Percentiles rank a stretch among this genome's conserved stretches.
phyloP scores from a whole-genome alignment of 2,113 vertebrate species.

The Arothron firmamentum region DNA sequence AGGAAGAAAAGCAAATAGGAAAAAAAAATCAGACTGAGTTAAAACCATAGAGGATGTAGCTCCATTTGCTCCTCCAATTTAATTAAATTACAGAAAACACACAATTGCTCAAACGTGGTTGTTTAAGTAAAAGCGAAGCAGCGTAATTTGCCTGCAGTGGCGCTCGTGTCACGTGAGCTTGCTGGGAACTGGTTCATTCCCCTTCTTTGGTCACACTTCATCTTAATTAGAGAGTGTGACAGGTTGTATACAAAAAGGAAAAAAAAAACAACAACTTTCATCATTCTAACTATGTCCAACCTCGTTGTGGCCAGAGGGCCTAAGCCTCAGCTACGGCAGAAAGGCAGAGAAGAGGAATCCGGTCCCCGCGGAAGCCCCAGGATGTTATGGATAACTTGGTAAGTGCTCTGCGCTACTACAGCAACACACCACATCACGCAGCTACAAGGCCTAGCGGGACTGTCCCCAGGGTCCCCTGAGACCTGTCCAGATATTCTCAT shows the following conservation, averaged over 20 bases:
- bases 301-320: not conserved
- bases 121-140: constrained; percentile 36
- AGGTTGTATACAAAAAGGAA: constrained; percentile 19
- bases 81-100: constrained; percentile 21
- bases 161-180: constrained; percentile 53
- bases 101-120: constrained; percentile 31
- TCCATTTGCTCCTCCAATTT: too few relatives aligned
- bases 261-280: constrained; percentile 1
- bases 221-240: constrained; percentile 58
- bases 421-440: constrained; percentile 52
- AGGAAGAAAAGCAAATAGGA: not conserved
- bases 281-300: constrained; percentile 9
- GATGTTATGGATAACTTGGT: constrained; percentile 54
- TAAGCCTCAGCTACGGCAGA: constrained; percentile 14
- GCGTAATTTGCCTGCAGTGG: constrained; percentile 50
- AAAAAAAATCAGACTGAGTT: not conserved
- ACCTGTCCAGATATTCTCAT: constrained; percentile 32
- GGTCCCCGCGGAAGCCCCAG: constrained; percentile 8
- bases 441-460: constrained; percentile 34
- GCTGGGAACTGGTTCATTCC: constrained; percentile 56
- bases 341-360: constrained; percentile 12
- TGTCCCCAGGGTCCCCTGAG: constrained; percentile 34
- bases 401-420: constrained; percentile 34
- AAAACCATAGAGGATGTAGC: not conserved
- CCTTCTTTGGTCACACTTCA: constrained; percentile 61